Base-by-base conservation (phyloP, 2,113 vertebrate genomes). In the cattle (Bos taurus) region DNA sequence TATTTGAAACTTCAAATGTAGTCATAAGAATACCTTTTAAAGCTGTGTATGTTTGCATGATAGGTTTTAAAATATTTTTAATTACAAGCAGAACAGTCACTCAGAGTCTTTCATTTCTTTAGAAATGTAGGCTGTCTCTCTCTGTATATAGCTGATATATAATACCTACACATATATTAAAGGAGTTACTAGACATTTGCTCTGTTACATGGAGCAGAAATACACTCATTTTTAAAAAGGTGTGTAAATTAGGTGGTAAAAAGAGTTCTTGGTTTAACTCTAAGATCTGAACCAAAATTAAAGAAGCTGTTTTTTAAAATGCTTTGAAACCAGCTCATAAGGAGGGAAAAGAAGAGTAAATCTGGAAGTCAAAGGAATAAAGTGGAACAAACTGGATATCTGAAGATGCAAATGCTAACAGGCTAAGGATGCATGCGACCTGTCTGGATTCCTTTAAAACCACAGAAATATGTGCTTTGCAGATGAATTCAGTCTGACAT, bases 401-500 rank as follows among this genome's bases (percentile, higher is more conserved):
- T 95, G 30, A 92, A 96, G 96, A 92, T 94, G n/a, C 57, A 93
- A 97, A 96, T 82, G 48, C 57, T 93, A 95, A 94, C 71, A 93
- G 93, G n/a, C 77, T 62, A 81, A 92, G 84, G n/a, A 54, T 85
- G 56, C 88, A 43, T 81, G 56, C 77, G 94, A 95, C 90, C 95
- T 96, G 62, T 92, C 97, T 96, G 74, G 78, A 52, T 94, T 96
- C 90, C 43, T 64, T 90, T 94, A 90, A 93, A 97, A 88, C 43
- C 40, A 8, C n/a, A 92, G 90, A 86, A 94, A 77, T 80, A 43
- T 50, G 82, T 87, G 87, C 88, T 88, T 52, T 62, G 67, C 80
- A 43, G 3, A 43, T 16, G 26, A 91, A 56, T 64, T 77, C 54
- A 59, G 56, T 80, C 52, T 46, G 21, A 14, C 57, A 57, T 25